phyloP scores from a whole-genome alignment of 2,888 invertebrate genomes.

The Laothoe populi region DNA sequence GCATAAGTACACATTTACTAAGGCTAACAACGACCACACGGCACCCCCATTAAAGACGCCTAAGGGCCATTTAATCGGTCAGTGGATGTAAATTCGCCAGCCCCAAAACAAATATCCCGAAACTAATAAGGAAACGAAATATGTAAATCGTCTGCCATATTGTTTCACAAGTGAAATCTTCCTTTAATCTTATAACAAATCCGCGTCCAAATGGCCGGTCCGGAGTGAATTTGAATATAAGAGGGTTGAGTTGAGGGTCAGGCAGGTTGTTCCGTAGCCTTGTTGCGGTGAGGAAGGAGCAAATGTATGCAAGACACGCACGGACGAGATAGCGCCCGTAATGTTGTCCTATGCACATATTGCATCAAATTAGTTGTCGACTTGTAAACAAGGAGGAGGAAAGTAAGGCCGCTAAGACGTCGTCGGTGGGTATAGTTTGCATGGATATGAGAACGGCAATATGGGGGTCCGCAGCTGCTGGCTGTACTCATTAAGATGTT shows the following conservation, averaged over 20 bases:
- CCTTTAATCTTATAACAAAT: conserved; percentile 86
- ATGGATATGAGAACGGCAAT: conserved; percentile 85
- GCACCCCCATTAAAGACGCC: conserved; percentile 85
- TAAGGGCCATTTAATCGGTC: conserved; percentile 85
- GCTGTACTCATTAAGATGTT: conserved; percentile 85
- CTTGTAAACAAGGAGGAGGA: conserved; percentile 82
- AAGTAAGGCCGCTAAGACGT: conserved; percentile 81
- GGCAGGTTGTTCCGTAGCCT: conserved; percentile 64
- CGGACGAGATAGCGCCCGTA: conserved; percentile 80
- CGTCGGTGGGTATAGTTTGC: conserved; percentile 82
- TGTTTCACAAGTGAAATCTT: conserved; percentile 86
- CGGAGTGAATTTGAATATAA: conserved; percentile 80
- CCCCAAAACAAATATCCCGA: conserved; percentile 85
- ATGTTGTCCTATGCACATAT: conserved; percentile 85
- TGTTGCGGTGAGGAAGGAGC: conserved; percentile 71
- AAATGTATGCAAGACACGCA: conserved; percentile 84
- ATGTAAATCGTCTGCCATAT: conserved; percentile 85
- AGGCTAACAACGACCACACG: conserved; percentile 84
- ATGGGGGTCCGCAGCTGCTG: conserved; percentile 82
- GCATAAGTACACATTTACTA: conserved; percentile 84
- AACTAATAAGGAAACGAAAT: conserved; percentile 86
- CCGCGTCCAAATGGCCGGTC: conserved; percentile 85
- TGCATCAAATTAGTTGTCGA: conserved; percentile 86
- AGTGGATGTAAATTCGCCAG: conserved; percentile 83
- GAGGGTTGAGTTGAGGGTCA: conserved; percentile 79